Conservation (phyloP, 2,113 vertebrate species). For the Neolamprologus tretocephalus region DNA sequence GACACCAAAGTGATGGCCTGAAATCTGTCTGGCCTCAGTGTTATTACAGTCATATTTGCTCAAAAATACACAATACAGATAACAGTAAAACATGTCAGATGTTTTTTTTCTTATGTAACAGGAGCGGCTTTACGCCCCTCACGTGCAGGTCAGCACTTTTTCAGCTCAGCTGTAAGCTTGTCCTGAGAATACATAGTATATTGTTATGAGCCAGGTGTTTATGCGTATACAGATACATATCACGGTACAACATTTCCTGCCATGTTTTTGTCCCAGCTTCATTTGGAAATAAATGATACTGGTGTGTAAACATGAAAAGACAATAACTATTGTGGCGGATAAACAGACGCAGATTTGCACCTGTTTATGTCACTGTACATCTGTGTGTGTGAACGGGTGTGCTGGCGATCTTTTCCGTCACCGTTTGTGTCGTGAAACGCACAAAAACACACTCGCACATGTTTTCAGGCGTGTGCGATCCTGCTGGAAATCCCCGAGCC, state of each 20-base stretch:
- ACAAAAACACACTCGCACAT: neutral
- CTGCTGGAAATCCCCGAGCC: slow-evolving; percentile 66
- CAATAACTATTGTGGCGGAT: slow-evolving; percentile 72
- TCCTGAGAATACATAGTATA: slow-evolving; percentile 27
- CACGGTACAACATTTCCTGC: slow-evolving; percentile 63
- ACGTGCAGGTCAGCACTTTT: slow-evolving; percentile 3
- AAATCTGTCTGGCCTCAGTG: neutral
- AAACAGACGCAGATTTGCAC: slow-evolving; percentile 35
- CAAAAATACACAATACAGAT: neutral
- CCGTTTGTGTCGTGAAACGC: neutral
- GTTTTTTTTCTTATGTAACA: neutral
- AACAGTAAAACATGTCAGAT: neutral
- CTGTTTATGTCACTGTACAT: slow-evolving; percentile 39
- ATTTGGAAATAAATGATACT: slow-evolving; percentile 40
- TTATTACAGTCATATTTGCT: neutral
- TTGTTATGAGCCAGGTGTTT: slow-evolving; percentile 68
- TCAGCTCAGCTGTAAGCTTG: slow-evolving; percentile 27
- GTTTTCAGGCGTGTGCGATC: neutral
- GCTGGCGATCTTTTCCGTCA: neutral
- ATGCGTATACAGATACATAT: slow-evolving; percentile 18
- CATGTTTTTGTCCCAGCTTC: slow-evolving; percentile 42
- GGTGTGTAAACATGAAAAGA: slow-evolving; percentile 54
- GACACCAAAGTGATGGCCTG: neutral
- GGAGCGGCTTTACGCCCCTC: neutral
- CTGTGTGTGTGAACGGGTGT: neutral